Percentiles rank a stretch among this genome's conserved stretches.
phyloP scores from a whole-genome alignment of 2,113 vertebrate species.

The Pluvialis apricaria region DNA sequence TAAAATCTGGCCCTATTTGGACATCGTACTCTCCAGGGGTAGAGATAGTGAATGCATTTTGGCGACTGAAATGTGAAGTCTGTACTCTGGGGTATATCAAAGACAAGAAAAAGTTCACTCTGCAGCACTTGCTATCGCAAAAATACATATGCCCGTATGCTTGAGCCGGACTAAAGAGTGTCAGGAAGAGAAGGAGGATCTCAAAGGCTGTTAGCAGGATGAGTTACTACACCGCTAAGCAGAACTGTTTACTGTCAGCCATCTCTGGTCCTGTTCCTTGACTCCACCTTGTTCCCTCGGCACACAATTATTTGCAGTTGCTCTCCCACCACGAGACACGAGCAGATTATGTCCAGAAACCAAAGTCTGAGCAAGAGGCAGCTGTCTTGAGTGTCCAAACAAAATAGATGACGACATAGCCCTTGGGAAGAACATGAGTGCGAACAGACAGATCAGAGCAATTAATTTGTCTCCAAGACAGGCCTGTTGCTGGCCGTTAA shows the following conservation, averaged over 20 bases:
- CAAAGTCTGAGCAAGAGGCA: not conserved
- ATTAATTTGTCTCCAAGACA: not conserved
- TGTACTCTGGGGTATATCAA: not conserved
- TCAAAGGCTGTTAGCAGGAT: not conserved
- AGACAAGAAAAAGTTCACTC: not conserved
- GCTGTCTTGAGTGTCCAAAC: not conserved
- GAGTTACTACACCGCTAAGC: not conserved
- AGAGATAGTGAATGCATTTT: fast-evolving
- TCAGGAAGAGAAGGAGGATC: not conserved
- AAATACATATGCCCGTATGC: fast-evolving
- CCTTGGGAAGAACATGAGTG: not conserved
- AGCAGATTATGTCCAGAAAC: not conserved
- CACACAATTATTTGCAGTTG: not conserved
- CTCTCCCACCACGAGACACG: fast-evolving
- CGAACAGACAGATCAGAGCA: not conserved
- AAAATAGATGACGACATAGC: not conserved
- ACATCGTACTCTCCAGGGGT: fast-evolving
- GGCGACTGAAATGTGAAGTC: not conserved
- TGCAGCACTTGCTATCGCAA: not conserved
- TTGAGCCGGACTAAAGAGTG: not conserved
- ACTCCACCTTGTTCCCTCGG: not conserved
- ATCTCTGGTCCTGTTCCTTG: not conserved
- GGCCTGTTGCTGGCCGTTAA: not conserved
- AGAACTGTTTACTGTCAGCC: not conserved
- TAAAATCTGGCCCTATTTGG: not conserved